phyloP scores from a whole-genome alignment of 2,113 vertebrate genomes.

The Tyto alba region DNA sequence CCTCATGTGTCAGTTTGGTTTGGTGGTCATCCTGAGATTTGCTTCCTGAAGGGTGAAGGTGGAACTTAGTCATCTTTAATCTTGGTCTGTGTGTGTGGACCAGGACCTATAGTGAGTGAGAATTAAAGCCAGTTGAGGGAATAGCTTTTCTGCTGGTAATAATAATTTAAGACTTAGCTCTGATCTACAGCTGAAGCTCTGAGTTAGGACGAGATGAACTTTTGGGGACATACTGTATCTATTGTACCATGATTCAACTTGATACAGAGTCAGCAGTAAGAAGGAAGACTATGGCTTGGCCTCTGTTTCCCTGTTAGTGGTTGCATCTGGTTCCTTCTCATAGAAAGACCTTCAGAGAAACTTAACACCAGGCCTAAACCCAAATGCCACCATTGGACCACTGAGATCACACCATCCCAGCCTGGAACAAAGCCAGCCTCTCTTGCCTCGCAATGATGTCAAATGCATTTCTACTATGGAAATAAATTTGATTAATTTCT shows the following conservation, averaged over 20 bases:
- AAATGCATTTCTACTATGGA: not conserved
- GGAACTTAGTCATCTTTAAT: not conserved
- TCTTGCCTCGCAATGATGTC: not conserved
- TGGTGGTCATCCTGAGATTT: not conserved
- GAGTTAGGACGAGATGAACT: not conserved
- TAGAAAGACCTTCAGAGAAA: not conserved
- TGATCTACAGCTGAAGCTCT: not conserved
- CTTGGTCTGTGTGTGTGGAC: not conserved
- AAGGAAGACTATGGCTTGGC: not conserved
- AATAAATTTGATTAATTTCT: not conserved
- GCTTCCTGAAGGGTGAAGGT: not conserved
- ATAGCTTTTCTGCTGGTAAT: not conserved
- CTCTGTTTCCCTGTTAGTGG: not conserved
- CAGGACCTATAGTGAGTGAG: not conserved
- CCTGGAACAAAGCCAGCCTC: not conserved
- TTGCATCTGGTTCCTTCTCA: not conserved
- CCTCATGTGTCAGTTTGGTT: not conserved
- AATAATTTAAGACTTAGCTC: not conserved
- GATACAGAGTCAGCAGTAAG: not conserved
- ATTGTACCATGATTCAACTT: not conserved
- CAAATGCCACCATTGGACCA: not conserved
- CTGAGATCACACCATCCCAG: not conserved
- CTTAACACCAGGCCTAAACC: not conserved
- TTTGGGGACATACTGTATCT: rapidly evolving
- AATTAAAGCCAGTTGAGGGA: not conserved